These are phyloP conservation scores for Thinocorus orbignyianus DNA, from an alignment of 2,113 vertebrate species.

Conservation along the genomic window DNA sequence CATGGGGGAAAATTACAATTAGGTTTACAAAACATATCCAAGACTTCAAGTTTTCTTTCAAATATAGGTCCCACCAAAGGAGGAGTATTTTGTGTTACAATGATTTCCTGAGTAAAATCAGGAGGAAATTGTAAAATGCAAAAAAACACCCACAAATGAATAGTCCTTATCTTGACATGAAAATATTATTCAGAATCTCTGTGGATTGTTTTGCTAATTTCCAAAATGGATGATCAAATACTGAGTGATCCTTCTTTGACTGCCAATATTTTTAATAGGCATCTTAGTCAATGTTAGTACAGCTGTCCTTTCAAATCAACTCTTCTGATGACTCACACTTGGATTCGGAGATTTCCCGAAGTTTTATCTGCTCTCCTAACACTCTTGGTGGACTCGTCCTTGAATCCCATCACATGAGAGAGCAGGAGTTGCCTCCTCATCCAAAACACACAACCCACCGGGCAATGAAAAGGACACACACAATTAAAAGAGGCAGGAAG, in stretches of 20 bases:
- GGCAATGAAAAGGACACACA: not conserved
- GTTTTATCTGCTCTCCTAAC: conserved; percentile 61
- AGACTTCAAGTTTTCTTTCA: conserved; percentile 30
- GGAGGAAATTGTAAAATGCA: conserved; percentile 8
- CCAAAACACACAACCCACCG: conserved; percentile 51
- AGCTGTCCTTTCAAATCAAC: conserved; percentile 69
- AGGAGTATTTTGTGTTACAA: conserved; percentile 1
- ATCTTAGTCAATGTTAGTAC: conserved; percentile 74
- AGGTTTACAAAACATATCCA: not conserved
- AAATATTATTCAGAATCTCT: conserved; percentile 60
- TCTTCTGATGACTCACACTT: conserved; percentile 62
- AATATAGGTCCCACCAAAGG: not conserved
- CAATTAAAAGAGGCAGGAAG: not conserved
- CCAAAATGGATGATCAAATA: conserved; percentile 58
- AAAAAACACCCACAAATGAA: not conserved
- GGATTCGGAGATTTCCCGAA: conserved; percentile 51
- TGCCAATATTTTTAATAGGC: conserved; percentile 71
- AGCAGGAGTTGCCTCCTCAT: not conserved
- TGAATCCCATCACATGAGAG: not conserved
- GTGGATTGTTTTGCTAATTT: conserved; percentile 59
- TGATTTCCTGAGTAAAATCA: not conserved
- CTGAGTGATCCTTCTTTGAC: conserved; percentile 44
- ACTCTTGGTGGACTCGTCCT: conserved; percentile 19
- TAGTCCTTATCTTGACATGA: conserved; percentile 51
- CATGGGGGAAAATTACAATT: conserved; percentile 9